Base-by-base conservation (phyloP, 2,888 invertebrate species). In the Atherix ibis region DNA sequence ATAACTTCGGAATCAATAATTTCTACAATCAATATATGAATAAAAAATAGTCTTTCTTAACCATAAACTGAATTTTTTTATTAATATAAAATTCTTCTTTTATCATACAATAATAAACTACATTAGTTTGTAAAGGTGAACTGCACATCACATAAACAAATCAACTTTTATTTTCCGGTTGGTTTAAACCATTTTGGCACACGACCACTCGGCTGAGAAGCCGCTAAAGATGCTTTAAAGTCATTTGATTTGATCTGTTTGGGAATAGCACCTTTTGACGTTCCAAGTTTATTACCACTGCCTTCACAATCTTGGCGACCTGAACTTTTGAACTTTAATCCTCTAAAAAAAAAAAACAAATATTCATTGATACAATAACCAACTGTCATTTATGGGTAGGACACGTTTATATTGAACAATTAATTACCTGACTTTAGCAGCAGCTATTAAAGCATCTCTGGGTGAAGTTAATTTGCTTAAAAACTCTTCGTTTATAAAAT, bases 141-240 rank as follows among this genome's bases (percentile, higher is more conserved):
- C n/a, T n/a, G n/a, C n/a, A n/a, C n/a, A n/a, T n/a, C n/a, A 5
- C 8, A 29, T 29, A 15, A 31, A 31, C 5, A 29, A 17, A n/a
- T 16, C 8, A 29, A 5, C 9, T n/a, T 36, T 38, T 35, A 41
- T 34, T 43, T 42, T 6, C 39, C 37, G 3, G 31, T 25, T 13
- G 41, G 39, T 32, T 65, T 66, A 42, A 65, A 66, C 67, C 67
- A 68, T 46, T 62, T 66, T 12, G 67, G 66, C 26, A 63, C 45
- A 37, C 51, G 58, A 38, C 50, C 54, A 35, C 56, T 53, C 8
- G 62, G 58, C 17, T 56, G 40, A 16, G 41, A 19, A 16, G 38
- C 15, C 9, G 38, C 38, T 13, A 35, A 30, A 14, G 42, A 44
- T 29, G 37, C 15, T 31, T 34, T 37, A 16, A 39, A 39, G 10